Conservation (phyloP, 2,113 vertebrate genomes). For the Chinchilla lanigera region DNA sequence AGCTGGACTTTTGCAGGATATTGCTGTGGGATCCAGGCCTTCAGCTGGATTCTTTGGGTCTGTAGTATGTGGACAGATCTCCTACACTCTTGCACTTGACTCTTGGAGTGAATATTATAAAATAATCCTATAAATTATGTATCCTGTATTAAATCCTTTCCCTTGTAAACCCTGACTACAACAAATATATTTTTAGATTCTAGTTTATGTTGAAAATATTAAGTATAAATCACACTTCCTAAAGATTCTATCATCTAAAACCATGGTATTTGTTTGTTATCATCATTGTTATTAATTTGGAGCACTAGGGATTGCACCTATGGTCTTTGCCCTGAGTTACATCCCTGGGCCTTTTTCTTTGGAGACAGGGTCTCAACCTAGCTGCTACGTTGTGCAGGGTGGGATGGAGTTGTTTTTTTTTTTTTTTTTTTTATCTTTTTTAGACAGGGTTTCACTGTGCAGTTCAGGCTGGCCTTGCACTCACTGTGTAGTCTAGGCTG, state of each 20-base stretch:
- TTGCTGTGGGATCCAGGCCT: background rate
- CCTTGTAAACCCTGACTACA: background rate
- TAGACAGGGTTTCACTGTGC: background rate
- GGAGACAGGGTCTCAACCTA: background rate
- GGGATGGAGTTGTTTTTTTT: background rate
- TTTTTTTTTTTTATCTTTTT: background rate
- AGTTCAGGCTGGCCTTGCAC: no score
- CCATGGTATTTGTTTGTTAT: background rate
- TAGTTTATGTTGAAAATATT: conserved; percentile 4
- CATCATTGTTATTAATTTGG: background rate
- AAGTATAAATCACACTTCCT: background rate
- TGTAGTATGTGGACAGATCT: background rate
- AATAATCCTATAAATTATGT: background rate
- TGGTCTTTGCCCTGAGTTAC: background rate
- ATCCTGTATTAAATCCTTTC: background rate
- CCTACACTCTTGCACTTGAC: background rate
- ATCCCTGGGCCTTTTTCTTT: background rate
- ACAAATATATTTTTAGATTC: background rate
- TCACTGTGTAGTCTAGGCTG: no score
- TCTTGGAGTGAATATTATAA: background rate
- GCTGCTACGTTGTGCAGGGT: background rate
- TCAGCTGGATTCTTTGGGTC: background rate
- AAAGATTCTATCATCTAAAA: background rate
- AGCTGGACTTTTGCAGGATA: background rate
- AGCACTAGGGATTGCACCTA: background rate